Percentiles rank a stretch among this genome's conserved stretches.
These are phyloP conservation scores for Mesoclemmys tuberculata DNA, from an alignment of 2,113 vertebrate species.

Conservation along the genomic window DNA sequence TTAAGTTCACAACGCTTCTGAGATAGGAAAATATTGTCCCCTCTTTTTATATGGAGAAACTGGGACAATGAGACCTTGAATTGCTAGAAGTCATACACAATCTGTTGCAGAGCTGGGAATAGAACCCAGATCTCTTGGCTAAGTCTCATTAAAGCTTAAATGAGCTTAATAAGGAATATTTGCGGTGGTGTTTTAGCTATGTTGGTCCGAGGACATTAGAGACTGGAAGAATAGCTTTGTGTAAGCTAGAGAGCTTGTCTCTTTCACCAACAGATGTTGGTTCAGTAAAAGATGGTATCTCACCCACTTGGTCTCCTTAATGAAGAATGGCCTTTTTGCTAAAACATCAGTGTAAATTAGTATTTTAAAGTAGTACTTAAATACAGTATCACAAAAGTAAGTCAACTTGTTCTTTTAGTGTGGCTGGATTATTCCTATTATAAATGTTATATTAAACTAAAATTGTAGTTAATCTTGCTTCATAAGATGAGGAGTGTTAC, in stretches of 20 bases:
- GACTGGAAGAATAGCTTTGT: not conserved
- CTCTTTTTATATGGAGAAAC: not conserved
- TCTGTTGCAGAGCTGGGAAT: not conserved
- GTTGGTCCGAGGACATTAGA: not conserved
- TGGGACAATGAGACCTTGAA: not conserved
- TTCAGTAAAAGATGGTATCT: not conserved
- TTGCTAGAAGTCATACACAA: not conserved
- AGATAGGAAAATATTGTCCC: not conserved
- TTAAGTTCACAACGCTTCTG: not conserved
- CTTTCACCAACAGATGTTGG: not conserved
- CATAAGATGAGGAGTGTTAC: not conserved
- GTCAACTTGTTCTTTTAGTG: not conserved
- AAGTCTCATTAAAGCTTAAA: accelerated
- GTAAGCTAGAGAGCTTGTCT: not conserved
- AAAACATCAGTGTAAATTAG: not conserved
- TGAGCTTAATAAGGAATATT: not conserved
- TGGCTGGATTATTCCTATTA: not conserved
- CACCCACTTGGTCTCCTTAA: not conserved
- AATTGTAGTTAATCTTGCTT: not conserved
- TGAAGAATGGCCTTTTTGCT: not conserved
- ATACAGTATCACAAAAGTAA: not conserved
- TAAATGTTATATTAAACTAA: not conserved
- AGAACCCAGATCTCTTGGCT: accelerated
- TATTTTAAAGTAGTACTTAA: not conserved
- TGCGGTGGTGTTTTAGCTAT: not conserved